Conservation (phyloP, 2,888 invertebrate genomes). For the Neoascia interrupta region DNA sequence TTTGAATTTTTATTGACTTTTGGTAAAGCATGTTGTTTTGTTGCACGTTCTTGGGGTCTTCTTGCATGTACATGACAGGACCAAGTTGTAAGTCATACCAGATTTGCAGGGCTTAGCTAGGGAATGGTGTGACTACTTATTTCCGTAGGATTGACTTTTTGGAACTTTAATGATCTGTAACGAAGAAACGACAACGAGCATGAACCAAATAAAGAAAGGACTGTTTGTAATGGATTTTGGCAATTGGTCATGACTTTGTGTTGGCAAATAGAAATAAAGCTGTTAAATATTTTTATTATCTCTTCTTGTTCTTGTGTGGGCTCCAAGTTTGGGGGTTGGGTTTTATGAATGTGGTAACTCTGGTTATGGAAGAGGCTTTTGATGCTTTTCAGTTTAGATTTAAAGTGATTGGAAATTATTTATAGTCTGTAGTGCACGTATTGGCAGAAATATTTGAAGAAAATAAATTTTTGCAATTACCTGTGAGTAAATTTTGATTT, state of each 20-base stretch:
- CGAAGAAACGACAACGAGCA: conserved; percentile 11
- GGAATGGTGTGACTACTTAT: conserved; percentile 2
- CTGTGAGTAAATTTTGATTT: too few relatives aligned
- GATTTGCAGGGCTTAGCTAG: not conserved
- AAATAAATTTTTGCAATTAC: too few relatives aligned
- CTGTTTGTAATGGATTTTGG: conserved; percentile 42
- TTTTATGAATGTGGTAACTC: not conserved
- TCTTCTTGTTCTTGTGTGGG: too few relatives aligned
- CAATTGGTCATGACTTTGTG: conserved; percentile 36
- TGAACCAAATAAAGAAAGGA: not conserved
- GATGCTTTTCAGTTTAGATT: too few relatives aligned
- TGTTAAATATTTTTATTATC: not conserved
- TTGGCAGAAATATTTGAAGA: too few relatives aligned
- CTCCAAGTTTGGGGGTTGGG: too few relatives aligned
- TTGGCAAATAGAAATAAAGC: not conserved
- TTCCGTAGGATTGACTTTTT: conserved; percentile 10
- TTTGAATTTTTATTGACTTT: conserved; percentile 68
- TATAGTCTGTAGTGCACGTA: too few relatives aligned
- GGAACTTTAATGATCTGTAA: conserved; percentile 46
- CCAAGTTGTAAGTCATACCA: conserved; percentile 4
- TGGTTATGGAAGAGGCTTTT: too few relatives aligned
- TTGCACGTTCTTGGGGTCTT: conserved; percentile 5
- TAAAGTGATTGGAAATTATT: too few relatives aligned
- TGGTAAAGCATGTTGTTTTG: conserved; percentile 34
- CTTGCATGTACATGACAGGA: not conserved